phyloP scores from a whole-genome alignment of 2,113 vertebrate genomes.

The Mus spicilegus region DNA sequence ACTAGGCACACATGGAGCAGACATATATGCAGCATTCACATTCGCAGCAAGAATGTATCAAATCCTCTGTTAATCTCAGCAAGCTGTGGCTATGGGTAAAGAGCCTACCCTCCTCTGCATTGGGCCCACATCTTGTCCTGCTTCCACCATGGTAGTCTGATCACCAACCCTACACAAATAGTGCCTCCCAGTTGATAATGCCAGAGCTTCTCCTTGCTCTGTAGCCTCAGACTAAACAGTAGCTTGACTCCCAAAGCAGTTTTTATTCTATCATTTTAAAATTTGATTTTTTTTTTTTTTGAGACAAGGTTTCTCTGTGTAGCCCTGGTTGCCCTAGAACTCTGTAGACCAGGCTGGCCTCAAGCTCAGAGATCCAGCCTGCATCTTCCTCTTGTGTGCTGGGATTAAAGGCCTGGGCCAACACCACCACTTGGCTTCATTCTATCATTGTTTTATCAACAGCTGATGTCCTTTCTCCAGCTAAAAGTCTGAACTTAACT shows the following conservation, averaged over 20 bases:
- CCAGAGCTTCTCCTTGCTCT: background rate
- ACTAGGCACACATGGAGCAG: background rate
- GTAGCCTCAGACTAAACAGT: background rate
- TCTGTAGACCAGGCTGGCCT: background rate
- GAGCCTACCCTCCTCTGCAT: background rate
- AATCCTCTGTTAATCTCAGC: background rate
- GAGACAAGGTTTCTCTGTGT: background rate
- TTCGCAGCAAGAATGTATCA: background rate
- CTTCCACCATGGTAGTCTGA: too few species aligned
- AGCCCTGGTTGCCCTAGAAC: background rate
- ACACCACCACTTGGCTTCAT: background rate
- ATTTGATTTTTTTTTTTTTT: background rate
- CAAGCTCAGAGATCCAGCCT: background rate
- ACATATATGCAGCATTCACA: background rate
- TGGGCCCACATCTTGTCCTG: too few species aligned
- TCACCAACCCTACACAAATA: accelerated
- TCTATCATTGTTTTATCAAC: background rate
- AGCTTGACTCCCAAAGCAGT: background rate
- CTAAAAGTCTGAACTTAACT: background rate
- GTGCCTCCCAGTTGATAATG: background rate
- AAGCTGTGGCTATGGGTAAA: background rate
- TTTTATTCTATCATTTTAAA: background rate
- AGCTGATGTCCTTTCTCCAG: background rate
- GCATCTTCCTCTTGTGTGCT: background rate
- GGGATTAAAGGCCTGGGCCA: background rate